Conservation (phyloP, 2,797 vertebrate species). For the Catamblyrhynchus diadema region DNA sequence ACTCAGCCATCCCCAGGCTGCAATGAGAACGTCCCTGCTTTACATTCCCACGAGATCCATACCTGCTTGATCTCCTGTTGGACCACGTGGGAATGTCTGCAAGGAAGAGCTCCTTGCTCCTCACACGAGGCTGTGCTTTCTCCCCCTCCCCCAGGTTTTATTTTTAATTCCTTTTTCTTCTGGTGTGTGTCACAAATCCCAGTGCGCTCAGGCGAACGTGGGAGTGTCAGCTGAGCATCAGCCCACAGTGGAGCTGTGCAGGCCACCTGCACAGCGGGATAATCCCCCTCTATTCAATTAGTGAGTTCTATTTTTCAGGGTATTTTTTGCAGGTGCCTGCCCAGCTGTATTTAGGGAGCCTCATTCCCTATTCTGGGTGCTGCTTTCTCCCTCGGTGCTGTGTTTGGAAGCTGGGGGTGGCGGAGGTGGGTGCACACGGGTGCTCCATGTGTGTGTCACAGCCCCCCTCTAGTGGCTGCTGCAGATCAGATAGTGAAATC, state of each 20-base stretch:
- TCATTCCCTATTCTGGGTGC: accelerated
- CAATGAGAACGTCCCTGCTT: accelerated
- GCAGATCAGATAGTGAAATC: neutral
- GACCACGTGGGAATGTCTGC: neutral
- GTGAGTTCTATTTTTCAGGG: neutral
- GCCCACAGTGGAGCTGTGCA: neutral
- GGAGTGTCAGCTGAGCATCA: neutral
- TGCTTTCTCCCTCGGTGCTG: accelerated
- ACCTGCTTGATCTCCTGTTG: neutral
- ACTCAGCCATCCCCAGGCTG: accelerated
- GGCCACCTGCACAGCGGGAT: neutral
- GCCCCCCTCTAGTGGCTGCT: neutral
- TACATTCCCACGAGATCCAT: accelerated
- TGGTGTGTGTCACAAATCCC: neutral
- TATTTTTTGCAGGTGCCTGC: neutral
- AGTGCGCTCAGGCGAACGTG: accelerated
- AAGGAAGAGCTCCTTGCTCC: neutral
- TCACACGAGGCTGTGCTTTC: accelerated
- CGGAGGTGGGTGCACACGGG: accelerated
- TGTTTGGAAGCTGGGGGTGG: neutral
- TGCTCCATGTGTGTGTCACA: neutral
- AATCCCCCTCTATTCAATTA: neutral
- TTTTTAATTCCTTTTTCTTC: neutral
- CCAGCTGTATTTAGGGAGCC: neutral
- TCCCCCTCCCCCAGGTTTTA: neutral